Evolutionary conservation across 2,113 vertebrate species (phyloP).

Genomic region (Lathamus discolor): DNA sequence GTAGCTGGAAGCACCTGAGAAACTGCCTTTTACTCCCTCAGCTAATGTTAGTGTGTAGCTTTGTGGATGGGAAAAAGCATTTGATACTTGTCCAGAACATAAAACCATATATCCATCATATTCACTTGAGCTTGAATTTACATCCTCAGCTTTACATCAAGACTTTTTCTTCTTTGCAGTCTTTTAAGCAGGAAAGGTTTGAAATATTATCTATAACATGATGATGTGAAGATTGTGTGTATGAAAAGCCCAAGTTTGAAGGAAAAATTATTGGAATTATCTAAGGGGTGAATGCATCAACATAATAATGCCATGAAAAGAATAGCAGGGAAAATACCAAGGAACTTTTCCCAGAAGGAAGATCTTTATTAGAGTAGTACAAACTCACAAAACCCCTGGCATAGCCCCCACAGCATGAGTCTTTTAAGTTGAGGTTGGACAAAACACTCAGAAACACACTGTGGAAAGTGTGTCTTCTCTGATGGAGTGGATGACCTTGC

Average conservation of each 20-base stretch:
- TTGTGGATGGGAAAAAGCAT: not conserved
- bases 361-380: not conserved
- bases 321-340: not conserved
- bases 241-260: not conserved
- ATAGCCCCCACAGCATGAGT: not conserved
- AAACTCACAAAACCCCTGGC: not conserved
- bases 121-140: not conserved
- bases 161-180: not conserved
- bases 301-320: not conserved
- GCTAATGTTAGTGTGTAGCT: not conserved
- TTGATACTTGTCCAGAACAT: not conserved
- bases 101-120: not conserved
- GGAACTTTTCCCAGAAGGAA: not conserved
- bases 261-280: not conserved
- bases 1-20: not conserved
- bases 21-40: not conserved
- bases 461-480: slow-evolving; percentile 12
- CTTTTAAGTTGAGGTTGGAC: not conserved
- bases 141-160: not conserved
- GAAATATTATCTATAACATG: not conserved
- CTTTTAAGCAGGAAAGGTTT: not conserved
- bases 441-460: slow-evolving; percentile 14
- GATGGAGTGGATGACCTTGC: slow-evolving; percentile 20
- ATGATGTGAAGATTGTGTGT: not conserved
- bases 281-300: not conserved